Base-by-base conservation (phyloP, 1,140 invertebrate genomes). In the Dinothrombium tinctorium region DNA sequence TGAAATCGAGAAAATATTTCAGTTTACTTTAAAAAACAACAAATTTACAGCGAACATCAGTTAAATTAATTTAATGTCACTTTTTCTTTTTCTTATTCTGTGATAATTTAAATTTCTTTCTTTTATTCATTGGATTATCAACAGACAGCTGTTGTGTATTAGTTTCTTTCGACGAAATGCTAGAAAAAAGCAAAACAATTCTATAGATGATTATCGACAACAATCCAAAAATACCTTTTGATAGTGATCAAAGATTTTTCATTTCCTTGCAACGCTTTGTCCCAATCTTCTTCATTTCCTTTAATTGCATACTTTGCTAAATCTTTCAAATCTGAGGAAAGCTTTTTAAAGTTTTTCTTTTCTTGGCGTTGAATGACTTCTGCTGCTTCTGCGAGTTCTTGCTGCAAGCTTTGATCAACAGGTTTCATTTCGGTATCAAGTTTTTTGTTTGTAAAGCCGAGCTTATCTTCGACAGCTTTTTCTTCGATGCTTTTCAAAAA, bases 291-390 rank as follows among this genome's bases (percentile, higher is more conserved):
- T 51, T 84, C 79, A 24, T 65, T 70, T 8, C 80, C 82, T 57
- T 80, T 80, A 46, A 89, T 83, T n/a, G 71, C 69, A 60, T 74
- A 90, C 49, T 82, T 74, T 17, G 66, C 61, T 0, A 89, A 58
- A n/a, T 43, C 25, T 51, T 79, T 72, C 2, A 53, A 8, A 33
- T 54, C 50, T 23, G 53, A 48, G 7, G 51, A 47, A 19, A 51
- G 26, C 17, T 37, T 41, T 24, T 40, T 38, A 2, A 35, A 15
- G 12, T 48, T 29, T 31, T 43, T 41, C 23, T 46, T 41, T 44
- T 52, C 45, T n/a, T 37, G 28, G 11, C 26, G 4, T 9, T 41
- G n/a, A 26, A 57, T 52, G n/a, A 53, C 46, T 40, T 74, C 69
- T 4, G 78, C 79, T 7, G 73, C 77, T 52, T 74, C 69, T 33